A percentile compares a stretch with the other conserved stretches of the same genome.
Conservation (phyloP, 2,888 invertebrate species). For the Cosmia trapezina region DNA sequence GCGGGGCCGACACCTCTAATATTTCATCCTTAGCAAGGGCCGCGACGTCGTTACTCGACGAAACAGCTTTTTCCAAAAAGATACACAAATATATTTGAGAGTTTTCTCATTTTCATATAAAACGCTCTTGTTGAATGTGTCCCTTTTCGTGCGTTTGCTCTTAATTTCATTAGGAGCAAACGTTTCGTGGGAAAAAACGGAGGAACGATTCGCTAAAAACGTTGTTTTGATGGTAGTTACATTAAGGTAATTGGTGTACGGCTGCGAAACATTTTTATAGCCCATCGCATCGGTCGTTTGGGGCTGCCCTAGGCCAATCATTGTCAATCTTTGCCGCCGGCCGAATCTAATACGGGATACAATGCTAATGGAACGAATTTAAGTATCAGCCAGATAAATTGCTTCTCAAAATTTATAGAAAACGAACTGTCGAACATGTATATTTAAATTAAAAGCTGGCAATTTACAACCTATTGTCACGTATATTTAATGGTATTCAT, state of each 20-base stretch:
- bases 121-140: conserved; percentile 69
- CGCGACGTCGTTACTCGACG: conserved; percentile 68
- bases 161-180: conserved; percentile 85
- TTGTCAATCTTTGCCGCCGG: conserved; percentile 83
- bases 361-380: conserved; percentile 85
- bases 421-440: conserved; percentile 76
- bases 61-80: conserved; percentile 74
- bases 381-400: conserved; percentile 82
- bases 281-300: conserved; percentile 84
- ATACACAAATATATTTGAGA: conserved; percentile 70
- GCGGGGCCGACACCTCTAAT: conserved; percentile 84
- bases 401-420: conserved; percentile 83
- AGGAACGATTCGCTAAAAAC: conserved; percentile 85
- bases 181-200: conserved; percentile 78
- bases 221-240: conserved; percentile 87
- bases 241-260: conserved; percentile 89
- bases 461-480: conserved; percentile 72
- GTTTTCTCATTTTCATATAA: conserved; percentile 81
- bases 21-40: conserved; percentile 84
- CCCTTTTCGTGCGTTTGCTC: conserved; percentile 74
- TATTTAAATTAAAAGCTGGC: conserved; percentile 73
- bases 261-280: conserved; percentile 87
- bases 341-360: conserved; percentile 82
- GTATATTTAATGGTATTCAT: conserved; percentile 37
- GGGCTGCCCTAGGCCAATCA: conserved; percentile 83